Evolutionary conservation across 2,888 invertebrate species (phyloP).

Genomic region (Nowickia ferox): DNA sequence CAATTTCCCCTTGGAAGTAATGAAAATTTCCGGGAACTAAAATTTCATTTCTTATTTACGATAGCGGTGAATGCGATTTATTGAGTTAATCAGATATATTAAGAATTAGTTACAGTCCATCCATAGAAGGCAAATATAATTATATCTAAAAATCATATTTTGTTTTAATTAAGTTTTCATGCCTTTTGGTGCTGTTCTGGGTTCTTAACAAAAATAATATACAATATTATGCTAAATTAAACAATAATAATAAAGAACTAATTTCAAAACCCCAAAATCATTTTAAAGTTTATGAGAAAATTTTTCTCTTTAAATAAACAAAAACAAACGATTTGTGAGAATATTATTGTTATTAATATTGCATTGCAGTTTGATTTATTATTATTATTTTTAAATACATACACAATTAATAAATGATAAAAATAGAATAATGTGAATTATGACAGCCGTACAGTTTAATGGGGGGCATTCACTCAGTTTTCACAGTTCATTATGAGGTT

Average conservation of each 20-base stretch:
- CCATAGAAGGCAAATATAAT: no score
- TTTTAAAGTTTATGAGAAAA: conserved; percentile 37
- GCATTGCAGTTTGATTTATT: conserved; percentile 34
- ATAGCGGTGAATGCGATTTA: no score
- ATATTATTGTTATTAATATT: conserved; percentile 34
- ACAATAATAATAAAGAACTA: conserved; percentile 23
- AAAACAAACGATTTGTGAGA: conserved; percentile 41
- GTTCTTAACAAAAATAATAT: neutral
- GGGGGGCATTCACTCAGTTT: conserved; percentile 49
- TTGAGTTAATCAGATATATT: no score
- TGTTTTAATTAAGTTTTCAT: neutral
- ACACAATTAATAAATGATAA: conserved; percentile 27
- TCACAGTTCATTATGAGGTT: conserved; percentile 28
- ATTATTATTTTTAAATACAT: neutral
- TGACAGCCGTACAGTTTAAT: conserved; percentile 14
- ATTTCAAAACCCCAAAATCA: conserved; percentile 32
- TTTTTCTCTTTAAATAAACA: conserved; percentile 38
- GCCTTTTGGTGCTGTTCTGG: neutral
- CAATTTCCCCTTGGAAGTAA: no score
- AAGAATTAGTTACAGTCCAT: no score
- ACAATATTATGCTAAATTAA: conserved; percentile 9
- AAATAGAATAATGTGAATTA: conserved; percentile 27
- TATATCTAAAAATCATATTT: no score
- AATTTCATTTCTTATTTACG: no score
- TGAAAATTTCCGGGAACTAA: no score